phyloP scores from a whole-genome alignment of 2,888 invertebrate genomes.

The Tinea trinotella region DNA sequence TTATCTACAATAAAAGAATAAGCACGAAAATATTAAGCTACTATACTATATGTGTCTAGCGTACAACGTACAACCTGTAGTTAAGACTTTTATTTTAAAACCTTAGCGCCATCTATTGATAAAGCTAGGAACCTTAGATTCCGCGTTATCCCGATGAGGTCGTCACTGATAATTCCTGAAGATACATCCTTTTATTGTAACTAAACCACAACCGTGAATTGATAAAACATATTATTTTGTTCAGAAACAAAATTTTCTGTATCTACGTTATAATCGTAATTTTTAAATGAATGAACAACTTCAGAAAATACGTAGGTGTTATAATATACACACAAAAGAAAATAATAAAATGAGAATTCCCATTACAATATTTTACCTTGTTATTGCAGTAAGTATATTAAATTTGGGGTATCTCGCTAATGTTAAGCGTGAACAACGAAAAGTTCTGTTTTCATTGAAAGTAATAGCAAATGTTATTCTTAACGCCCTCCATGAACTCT shows the following conservation, averaged over 20 bases:
- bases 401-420: constrained; percentile 2
- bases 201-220: no score
- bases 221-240: no score
- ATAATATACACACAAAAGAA: neutral
- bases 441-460: constrained; percentile 18
- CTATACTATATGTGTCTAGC: no score
- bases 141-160: neutral
- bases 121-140: neutral
- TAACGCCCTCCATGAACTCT: constrained; percentile 42
- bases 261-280: neutral
- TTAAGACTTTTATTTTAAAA: neutral
- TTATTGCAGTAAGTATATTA: constrained; percentile 13
- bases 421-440: constrained; percentile 15
- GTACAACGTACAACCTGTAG: no score
- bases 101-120: neutral
- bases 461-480: constrained; percentile 39
- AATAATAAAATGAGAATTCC: constrained; percentile 2
- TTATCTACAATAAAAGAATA: no score
- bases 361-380: constrained; percentile 9
- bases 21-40: no score
- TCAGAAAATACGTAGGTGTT: neutral
- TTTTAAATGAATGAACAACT: neutral
- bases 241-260: neutral
- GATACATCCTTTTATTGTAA: no score
- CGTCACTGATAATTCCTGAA: no score